phyloP scores from a whole-genome alignment of 2,888 invertebrate species.

The Noctua fimbriata region DNA sequence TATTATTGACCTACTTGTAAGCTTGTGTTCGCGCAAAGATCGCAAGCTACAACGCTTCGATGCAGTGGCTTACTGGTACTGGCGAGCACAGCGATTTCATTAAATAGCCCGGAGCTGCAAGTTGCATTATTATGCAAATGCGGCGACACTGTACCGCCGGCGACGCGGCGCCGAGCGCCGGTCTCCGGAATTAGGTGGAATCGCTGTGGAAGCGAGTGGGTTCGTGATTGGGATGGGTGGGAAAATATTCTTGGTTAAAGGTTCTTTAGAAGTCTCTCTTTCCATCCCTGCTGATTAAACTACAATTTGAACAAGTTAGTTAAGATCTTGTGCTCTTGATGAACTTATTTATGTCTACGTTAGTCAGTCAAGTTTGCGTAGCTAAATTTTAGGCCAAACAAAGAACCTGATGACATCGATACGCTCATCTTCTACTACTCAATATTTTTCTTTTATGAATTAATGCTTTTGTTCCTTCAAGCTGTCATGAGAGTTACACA shows the following conservation, averaged over 20 bases:
- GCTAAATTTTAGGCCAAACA: neutral
- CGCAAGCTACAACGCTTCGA: conserved; percentile 26
- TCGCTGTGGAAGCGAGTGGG: conserved; percentile 33
- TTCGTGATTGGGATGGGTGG: neutral
- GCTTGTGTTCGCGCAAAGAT: neutral
- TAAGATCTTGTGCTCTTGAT: neutral
- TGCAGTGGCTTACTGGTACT: conserved; percentile 43
- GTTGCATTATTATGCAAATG: conserved; percentile 84
- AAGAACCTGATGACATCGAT: too few relatives aligned
- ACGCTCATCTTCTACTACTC: too few relatives aligned
- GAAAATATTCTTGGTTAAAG: neutral
- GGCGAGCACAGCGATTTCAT: conserved; percentile 76
- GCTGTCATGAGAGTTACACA: neutral
- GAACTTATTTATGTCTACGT: neutral
- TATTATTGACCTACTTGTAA: neutral
- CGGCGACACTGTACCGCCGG: conserved; percentile 66
- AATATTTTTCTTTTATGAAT: neutral
- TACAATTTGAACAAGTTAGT: too few relatives aligned
- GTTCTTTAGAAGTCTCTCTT: neutral
- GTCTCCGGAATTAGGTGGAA: conserved; percentile 58
- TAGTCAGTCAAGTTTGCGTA: neutral
- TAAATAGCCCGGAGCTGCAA: conserved; percentile 77
- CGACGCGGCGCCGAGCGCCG: conserved; percentile 73
- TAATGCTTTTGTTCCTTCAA: neutral
- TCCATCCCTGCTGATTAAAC: too few relatives aligned